Base-by-base conservation (phyloP, 1,140 invertebrate species). In the Stenopsyche tienmushanensis region DNA sequence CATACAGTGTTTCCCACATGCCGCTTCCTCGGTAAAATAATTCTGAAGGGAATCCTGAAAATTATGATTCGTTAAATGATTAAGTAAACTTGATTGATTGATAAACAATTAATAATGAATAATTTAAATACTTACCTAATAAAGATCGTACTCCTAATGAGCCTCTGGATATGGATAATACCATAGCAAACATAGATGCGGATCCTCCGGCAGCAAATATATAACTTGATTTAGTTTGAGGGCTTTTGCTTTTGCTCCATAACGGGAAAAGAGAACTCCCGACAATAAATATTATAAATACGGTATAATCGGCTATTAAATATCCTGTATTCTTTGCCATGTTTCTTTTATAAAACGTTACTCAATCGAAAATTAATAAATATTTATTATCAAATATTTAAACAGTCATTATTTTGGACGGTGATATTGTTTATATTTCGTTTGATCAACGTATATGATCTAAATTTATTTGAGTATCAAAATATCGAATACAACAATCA, bases 1-100 rank as follows among this genome's bases (percentile, higher is more conserved):
- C 90, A 65, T 91, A 92, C 0, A 93, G 78, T 1, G 89, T 91
- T 77, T 92, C 90, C 90, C 90, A 93, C 90, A 93, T 92, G 9
- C 88, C 86, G 26, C 87, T 89, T 3, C 91, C 91, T 58, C 84
- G 82, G 73, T 92, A 93, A 70, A 88, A 90, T 58, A 92, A 78
- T 73, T 93, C 90, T 7, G 89, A 91, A 13, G 91, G 90, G 74
- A 90, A 93, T 39, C 90, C 88, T 89, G 70, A 34, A 79, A 73
- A 75, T 74, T 69, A n/a, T n/a, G n/a, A n/a, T n/a, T n/a, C n/a
- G n/a, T n/a, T n/a, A n/a, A 78, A 73, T n/a, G n/a, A 75, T 39
- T 39, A 39, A 39, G 7, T 39, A 39, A 8, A 39, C 34, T n/a
- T n/a, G n/a, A 39, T 39, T 39, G n/a, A 39, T 8, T 39, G n/a